Evolutionary conservation across 2,888 invertebrate species (phyloP).

Genomic region (Diaphora mendica): DNA sequence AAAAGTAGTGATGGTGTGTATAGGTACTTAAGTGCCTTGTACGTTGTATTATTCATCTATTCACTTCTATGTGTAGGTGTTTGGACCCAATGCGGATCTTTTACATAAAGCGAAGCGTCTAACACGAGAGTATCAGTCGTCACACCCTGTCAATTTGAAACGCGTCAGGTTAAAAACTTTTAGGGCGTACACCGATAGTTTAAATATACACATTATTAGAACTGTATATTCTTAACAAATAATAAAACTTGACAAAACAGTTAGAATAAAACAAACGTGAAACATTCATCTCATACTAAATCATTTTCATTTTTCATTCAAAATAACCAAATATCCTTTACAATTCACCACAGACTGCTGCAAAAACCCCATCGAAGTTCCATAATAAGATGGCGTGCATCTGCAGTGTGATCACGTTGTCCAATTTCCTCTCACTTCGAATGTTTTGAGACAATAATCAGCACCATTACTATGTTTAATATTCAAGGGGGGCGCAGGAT

Average conservation of each 20-base stretch:
- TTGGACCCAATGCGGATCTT: neutral
- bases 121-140: too few relatives aligned
- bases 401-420: slow-evolving; percentile 67
- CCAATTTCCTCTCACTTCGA: slow-evolving; percentile 73
- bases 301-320: neutral
- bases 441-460: slow-evolving; percentile 75
- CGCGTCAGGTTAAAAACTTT: neutral
- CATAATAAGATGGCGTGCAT: slow-evolving; percentile 62
- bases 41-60: too few relatives aligned
- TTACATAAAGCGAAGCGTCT: neutral
- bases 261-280: neutral
- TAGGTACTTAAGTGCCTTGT: too few relatives aligned
- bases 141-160: too few relatives aligned
- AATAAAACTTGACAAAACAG: neutral
- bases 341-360: slow-evolving; percentile 41
- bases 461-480: slow-evolving; percentile 69
- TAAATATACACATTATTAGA: neutral
- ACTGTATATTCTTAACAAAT: neutral
- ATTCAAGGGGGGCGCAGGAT: slow-evolving; percentile 45
- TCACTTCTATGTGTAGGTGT: neutral
- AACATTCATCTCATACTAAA: neutral
- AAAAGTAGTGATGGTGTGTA: too few relatives aligned
- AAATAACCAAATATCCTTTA: slow-evolving; percentile 34
- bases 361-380: slow-evolving; percentile 59
- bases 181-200: neutral